Conservation (phyloP, 2,888 invertebrate genomes). For the Germaria angustata region DNA sequence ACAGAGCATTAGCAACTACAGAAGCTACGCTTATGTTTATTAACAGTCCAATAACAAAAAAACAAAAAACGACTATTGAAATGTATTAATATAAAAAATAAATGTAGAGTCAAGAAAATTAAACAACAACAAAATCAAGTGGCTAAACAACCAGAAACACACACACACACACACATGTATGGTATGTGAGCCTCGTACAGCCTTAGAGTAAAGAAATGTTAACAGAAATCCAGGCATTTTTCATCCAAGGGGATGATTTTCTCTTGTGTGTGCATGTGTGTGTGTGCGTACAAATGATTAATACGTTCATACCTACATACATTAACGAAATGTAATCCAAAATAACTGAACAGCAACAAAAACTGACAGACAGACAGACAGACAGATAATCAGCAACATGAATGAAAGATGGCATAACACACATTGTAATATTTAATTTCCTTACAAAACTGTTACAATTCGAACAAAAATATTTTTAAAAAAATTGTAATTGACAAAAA, state of each 20-base stretch:
- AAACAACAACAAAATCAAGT: conserved; percentile 19
- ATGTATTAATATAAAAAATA: conserved; percentile 23
- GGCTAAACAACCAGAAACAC: not conserved
- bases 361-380: not conserved
- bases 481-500: not conserved
- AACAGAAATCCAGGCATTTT: conserved; percentile 26
- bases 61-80: conserved; percentile 12
- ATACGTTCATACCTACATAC: not conserved
- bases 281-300: not conserved
- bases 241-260: conserved; percentile 37
- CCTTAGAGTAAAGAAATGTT: conserved; percentile 46
- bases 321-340: not conserved
- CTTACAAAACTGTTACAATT: conserved; percentile 1
- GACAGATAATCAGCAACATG: too few relatives aligned
- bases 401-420: conserved; percentile 2
- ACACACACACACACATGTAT: not conserved
- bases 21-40: conserved; percentile 43
- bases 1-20: conserved; percentile 29
- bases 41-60: too few relatives aligned
- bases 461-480: not conserved
- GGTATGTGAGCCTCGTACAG: too few relatives aligned
- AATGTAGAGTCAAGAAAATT: conserved; percentile 22
- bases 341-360: not conserved
- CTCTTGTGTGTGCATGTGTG: not conserved
- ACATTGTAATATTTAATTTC: not conserved